A percentile compares a stretch with the other conserved stretches of the same genome.
Conservation (phyloP, 2,797 vertebrate species). For the Crypturellus tataupa region DNA sequence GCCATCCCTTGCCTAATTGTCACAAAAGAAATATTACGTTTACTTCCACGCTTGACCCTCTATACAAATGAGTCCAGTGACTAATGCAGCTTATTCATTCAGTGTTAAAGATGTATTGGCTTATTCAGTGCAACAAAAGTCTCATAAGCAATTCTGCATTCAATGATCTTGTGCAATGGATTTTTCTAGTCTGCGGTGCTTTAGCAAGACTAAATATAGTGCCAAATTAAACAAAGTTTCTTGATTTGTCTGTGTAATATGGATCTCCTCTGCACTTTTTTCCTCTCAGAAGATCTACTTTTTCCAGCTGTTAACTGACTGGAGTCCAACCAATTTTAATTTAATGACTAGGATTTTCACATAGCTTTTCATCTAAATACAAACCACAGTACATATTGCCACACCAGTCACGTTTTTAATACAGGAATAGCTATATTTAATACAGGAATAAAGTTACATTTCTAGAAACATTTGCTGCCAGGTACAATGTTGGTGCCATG, state of each 20-base stretch:
- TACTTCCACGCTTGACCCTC: neutral
- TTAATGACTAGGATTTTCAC: neutral
- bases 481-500: neutral
- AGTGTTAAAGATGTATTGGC: neutral
- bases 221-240: neutral
- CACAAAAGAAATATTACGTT: conserved; percentile 49
- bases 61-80: neutral
- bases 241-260: neutral
- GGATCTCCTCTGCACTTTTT: neutral
- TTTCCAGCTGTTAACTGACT: neutral
- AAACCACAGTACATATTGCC: neutral
- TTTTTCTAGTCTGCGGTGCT: neutral
- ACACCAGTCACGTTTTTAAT: neutral
- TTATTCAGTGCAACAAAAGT: neutral
- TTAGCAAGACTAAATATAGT: neutral
- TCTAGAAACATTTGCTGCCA: neutral
- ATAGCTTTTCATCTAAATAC: neutral
- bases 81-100: neutral
- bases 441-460: neutral
- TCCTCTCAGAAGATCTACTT: neutral
- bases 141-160: neutral
- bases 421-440: too few relatives aligned
- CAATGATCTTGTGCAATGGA: neutral
- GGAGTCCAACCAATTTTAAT: neutral
- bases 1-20: conserved; percentile 92